A percentile compares a stretch with the other conserved stretches of the same genome.
Evolutionary conservation across 2,797 vertebrate species (phyloP).

Genomic region (Rhinoraja longicauda): DNA sequence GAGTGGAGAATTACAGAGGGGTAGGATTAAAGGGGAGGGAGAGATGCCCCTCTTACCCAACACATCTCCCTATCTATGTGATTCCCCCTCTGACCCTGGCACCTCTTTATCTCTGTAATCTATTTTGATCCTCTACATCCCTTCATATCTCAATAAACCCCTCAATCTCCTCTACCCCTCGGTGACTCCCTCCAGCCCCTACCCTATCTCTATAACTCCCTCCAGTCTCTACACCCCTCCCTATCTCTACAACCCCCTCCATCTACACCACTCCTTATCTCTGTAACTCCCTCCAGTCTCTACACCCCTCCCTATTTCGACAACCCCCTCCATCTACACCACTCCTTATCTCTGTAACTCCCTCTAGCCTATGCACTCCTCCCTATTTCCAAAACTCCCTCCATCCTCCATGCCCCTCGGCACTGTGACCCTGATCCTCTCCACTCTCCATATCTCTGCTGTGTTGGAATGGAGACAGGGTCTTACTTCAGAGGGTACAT

Average conservation of each 20-base stretch:
- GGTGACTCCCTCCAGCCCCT: background rate
- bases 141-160: background rate
- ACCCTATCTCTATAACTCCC: background rate
- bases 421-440: background rate
- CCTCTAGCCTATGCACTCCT: background rate
- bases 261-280: no score
- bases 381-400: background rate
- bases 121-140: background rate
- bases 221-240: background rate
- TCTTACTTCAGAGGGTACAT: slow-evolving; percentile 12
- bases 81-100: no score
- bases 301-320: background rate
- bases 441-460: no score
- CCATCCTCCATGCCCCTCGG: background rate
- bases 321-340: background rate
- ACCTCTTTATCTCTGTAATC: background rate
- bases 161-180: background rate
- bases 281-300: background rate
- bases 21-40: no score
- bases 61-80: no score
- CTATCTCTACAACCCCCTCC: background rate
- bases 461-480: no score
- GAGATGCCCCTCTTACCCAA: no score
- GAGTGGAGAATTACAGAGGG: no score
- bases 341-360: background rate